Percentiles rank a stretch among this genome's conserved stretches.
phyloP scores from a whole-genome alignment of 2,888 invertebrate genomes.

The Phyto melanocephala region DNA sequence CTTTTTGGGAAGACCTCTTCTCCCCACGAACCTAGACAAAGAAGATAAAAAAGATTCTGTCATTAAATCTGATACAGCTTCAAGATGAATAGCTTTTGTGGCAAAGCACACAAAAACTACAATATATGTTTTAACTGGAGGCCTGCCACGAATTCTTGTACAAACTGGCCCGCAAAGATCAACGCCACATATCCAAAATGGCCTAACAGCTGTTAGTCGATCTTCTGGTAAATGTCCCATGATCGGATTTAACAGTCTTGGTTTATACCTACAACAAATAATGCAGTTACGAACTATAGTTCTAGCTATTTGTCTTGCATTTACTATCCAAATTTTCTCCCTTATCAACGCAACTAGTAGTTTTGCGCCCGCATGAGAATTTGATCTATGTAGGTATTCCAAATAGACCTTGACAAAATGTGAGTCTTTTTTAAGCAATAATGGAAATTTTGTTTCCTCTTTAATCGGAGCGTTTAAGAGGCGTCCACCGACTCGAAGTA shows the following conservation, averaged over 20 bases:
- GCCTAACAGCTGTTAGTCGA: background rate
- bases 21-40: background rate
- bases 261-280: background rate
- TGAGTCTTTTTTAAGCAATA: too few species aligned
- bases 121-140: background rate
- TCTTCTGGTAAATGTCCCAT: background rate
- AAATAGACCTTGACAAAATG: background rate
- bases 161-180: background rate
- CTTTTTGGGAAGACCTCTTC: background rate
- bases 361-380: constrained; percentile 15
- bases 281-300: background rate
- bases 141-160: background rate
- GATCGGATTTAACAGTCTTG: background rate
- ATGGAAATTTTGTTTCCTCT: background rate
- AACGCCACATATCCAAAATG: background rate
- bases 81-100: constrained; percentile 16
- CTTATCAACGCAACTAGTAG: background rate
- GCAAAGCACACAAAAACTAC: too few species aligned
- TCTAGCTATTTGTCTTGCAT: background rate
- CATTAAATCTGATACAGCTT: constrained; percentile 30
- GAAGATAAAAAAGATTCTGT: constrained; percentile 2
- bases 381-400: background rate
- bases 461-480: background rate
- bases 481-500: background rate
- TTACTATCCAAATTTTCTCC: constrained; percentile 9